Evolutionary conservation across 2,113 vertebrate species (phyloP), one percentile per base, ranked within the genome.

Genomic region (Nipponia nippon): DNA sequence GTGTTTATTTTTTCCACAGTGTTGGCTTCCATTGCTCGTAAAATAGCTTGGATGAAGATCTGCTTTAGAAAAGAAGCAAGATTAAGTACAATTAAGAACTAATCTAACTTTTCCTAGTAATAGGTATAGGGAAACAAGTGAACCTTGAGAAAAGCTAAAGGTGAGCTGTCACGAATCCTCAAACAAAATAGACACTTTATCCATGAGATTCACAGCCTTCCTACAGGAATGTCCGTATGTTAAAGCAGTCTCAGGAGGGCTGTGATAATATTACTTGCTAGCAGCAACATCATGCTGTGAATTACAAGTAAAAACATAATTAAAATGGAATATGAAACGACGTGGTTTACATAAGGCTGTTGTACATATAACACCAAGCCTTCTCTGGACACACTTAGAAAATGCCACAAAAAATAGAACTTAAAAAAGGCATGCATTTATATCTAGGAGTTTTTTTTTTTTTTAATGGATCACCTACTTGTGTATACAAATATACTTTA

Each of bases 281-380:
- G 49, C 27, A 94, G 78, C 50, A 85, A 47, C 62, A 89, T 49
- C 73, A 53, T 61, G 66, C 49, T 93, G 62, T 83, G 87, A 97
- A 91, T 90, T 90, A 80, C 78, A 95, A 93, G 86, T 85, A 30
- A 96, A 96, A 95, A 72, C 36, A 61, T 95, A 93, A 94, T 95
- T 92, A 94, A 95, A 94, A 58, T 58, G 42, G 77, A 69, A 87
- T 67, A 58, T 69, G 89, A 95, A 90, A 49, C 69, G 46, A 21
- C 7, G 0, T 16, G 29, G 36, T 58, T 95, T 65, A n/a, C n/a
- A 59, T 1, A 55, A 42, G 15, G 40, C 23, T 73, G n/a, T 55
- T 78, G 15, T 61, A 55, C n/a, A 13, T 26, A 55, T 17, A 82
- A n/a, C 34, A 49, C 13, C 49, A 89, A 32, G 49, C 16, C 85